These are phyloP conservation scores for Pyrgus malvae DNA, from an alignment of 2,888 invertebrate species.

Conservation along the genomic window DNA sequence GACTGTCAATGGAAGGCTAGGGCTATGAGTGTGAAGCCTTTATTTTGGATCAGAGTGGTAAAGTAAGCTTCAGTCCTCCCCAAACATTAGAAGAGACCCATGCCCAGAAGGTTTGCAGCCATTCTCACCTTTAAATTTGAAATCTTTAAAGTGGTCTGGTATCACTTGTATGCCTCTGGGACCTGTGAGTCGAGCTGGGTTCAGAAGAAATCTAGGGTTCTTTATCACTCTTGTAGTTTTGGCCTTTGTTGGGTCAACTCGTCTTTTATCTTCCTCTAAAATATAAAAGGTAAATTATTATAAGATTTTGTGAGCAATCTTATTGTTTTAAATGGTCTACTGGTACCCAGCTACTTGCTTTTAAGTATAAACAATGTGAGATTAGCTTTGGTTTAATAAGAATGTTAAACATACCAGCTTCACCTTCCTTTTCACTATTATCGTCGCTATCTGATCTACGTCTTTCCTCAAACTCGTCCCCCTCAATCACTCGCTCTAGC, in stretches of 20 bases:
- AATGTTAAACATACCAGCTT: conserved; percentile 64
- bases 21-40: too few species aligned
- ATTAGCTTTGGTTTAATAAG: too few species aligned
- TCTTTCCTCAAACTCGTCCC: conserved; percentile 73
- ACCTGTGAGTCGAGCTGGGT: conserved; percentile 87
- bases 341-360: too few species aligned
- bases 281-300: conserved; percentile 31
- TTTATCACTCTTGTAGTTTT: conserved; percentile 81
- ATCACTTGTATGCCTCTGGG: conserved; percentile 91
- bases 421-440: conserved; percentile 66
- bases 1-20: too few species aligned
- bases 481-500: conserved; percentile 72
- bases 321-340: neutral
- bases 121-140: conserved; percentile 86
- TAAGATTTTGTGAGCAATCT: neutral
- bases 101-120: too few species aligned
- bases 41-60: too few species aligned
- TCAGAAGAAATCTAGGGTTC: conserved; percentile 86
- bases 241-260: conserved; percentile 61
- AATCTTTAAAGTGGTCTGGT: conserved; percentile 89
- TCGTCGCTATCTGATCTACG: conserved; percentile 63
- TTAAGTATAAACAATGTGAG: too few species aligned
- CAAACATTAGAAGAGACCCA: too few species aligned
- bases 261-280: conserved; percentile 67
- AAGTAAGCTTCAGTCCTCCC: too few species aligned